Percentiles rank a stretch among this genome's conserved stretches.
These are phyloP conservation scores for Diaphora mendica DNA, from an alignment of 2,888 invertebrate species.

Conservation along the genomic window DNA sequence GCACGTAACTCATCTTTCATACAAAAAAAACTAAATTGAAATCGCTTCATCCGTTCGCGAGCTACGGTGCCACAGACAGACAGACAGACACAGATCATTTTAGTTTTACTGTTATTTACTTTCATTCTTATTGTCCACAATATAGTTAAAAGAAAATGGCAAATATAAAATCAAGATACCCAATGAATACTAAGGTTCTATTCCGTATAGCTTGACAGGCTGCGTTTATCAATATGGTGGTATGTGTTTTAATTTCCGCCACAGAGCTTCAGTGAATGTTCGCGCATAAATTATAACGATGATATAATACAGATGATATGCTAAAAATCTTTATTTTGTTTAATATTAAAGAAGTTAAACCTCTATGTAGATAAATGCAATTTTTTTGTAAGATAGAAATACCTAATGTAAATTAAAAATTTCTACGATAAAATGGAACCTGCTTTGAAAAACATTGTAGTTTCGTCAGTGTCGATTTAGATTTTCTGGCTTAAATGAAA, in stretches of 20 bases:
- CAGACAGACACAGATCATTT: too few relatives aligned
- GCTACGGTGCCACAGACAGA: too few relatives aligned
- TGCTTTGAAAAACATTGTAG: constrained; percentile 10
- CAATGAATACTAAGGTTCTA: neutral
- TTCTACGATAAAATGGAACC: constrained; percentile 63
- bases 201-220: constrained; percentile 11
- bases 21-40: too few relatives aligned
- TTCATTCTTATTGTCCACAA: neutral
- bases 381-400: constrained; percentile 65
- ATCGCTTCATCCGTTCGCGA: too few relatives aligned
- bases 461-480: neutral
- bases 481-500: neutral
- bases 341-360: constrained; percentile 47
- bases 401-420: constrained; percentile 72
- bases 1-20: too few relatives aligned
- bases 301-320: constrained; percentile 44
- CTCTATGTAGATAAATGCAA: constrained; percentile 54
- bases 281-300: constrained; percentile 54
- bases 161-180: neutral
- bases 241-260: constrained; percentile 59
- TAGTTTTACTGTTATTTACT: too few relatives aligned
- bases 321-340: constrained; percentile 45
- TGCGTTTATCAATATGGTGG: constrained; percentile 48
- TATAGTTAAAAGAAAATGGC: neutral
- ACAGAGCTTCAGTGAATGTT: constrained; percentile 76